Percentiles rank a stretch among this genome's conserved stretches.
Evolutionary conservation across 2,888 invertebrate species (phyloP).

Genomic region (Thyatira batis): DNA sequence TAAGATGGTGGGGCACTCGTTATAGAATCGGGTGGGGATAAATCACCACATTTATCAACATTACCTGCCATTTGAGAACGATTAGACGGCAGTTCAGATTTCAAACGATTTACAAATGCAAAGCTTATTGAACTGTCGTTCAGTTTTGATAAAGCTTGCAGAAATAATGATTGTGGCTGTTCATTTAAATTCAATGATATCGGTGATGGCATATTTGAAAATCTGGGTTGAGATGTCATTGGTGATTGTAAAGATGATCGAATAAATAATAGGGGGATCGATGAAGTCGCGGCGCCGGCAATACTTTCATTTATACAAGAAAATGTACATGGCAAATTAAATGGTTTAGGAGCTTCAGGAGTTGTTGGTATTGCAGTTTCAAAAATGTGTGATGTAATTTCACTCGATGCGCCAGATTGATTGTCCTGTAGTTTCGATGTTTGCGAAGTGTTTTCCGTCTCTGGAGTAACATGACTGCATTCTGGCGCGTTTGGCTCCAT

Average conservation of each 20-base stretch:
- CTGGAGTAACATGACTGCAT: conserved; percentile 25
- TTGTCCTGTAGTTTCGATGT: conserved; percentile 11
- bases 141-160: conserved; percentile 60
- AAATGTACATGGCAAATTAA: conserved; percentile 2
- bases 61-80: conserved; percentile 7
- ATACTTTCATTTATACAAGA: not conserved
- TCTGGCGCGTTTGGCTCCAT: conserved; percentile 33
- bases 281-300: conserved; percentile 8
- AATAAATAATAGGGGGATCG: conserved; percentile 31
- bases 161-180: conserved; percentile 58
- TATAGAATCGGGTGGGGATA: conserved; percentile 66
- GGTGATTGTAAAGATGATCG: conserved; percentile 24
- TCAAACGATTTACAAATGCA: conserved; percentile 32
- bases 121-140: conserved; percentile 51
- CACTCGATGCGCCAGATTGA: not conserved
- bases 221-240: conserved; percentile 28
- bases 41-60: conserved; percentile 34
- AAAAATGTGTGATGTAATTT: not conserved
- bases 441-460: conserved; percentile 1
- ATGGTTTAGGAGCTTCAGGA: conserved; percentile 14
- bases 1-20: conserved; percentile 72
- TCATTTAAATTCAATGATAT: conserved; percentile 27
- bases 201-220: conserved; percentile 36
- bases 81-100: conserved; percentile 14
- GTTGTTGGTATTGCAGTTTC: not conserved